phyloP scores from a whole-genome alignment of 2,888 invertebrate species.

The Invenusta paracnida region DNA sequence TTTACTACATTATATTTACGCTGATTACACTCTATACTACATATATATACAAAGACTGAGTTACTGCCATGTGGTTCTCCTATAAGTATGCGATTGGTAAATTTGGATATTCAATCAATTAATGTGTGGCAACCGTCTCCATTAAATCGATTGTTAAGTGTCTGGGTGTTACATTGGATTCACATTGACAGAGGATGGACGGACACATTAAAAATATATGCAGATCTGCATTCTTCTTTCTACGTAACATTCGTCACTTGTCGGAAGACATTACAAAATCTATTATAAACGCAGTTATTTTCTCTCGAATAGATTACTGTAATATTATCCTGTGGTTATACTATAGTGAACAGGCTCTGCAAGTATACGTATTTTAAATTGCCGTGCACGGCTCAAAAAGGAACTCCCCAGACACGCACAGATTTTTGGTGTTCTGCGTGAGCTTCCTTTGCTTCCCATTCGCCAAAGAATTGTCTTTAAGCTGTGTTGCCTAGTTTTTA shows the following conservation, averaged over 20 bases:
- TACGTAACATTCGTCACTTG: not conserved
- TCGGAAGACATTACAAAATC: not conserved
- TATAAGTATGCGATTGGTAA: too few relatives aligned
- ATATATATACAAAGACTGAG: not conserved
- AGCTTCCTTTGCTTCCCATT: slow-evolving; percentile 3
- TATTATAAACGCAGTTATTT: not conserved
- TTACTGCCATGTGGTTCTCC: too few relatives aligned
- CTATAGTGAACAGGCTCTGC: too few relatives aligned
- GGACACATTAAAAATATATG: not conserved
- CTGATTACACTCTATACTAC: not conserved
- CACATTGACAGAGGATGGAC: not conserved
- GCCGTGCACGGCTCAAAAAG: not conserved
- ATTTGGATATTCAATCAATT: not conserved
- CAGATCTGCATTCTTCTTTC: not conserved
- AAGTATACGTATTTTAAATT: not conserved
- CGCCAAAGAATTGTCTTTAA: not conserved
- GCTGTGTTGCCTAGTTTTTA: not conserved
- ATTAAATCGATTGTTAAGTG: not conserved
- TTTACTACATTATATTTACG: slow-evolving; percentile 45
- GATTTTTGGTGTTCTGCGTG: not conserved
- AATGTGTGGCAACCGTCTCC: not conserved
- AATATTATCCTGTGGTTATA: not conserved
- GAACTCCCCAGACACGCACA: not conserved
- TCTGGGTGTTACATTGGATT: slow-evolving; percentile 4
- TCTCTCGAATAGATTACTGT: not conserved